A percentile compares a stretch with the other conserved stretches of the same genome.
Evolutionary conservation across 2,113 vertebrate genomes (phyloP).

Genomic region (Macrotus californicus): DNA sequence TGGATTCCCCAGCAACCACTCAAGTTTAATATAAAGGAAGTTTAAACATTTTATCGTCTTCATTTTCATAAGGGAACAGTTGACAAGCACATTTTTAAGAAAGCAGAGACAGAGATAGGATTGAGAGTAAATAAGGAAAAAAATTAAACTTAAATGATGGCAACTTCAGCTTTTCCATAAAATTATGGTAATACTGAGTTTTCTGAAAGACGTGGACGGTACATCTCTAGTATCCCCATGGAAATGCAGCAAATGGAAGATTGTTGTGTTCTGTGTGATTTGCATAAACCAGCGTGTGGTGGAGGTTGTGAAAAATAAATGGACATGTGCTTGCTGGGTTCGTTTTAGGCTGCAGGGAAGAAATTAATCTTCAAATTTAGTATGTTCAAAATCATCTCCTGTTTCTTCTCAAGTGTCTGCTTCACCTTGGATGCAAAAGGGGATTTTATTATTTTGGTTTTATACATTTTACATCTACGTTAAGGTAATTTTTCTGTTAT

Average conservation of each 20-base stretch:
- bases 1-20: conserved; percentile 29
- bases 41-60: not conserved
- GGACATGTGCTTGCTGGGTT: not conserved
- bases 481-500: not conserved
- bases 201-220: not conserved
- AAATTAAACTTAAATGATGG: conserved; percentile 34
- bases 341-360: not conserved
- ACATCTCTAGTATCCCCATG: conserved; percentile 32
- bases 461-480: not conserved
- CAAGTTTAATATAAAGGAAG: conserved; percentile 21
- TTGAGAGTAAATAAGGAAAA: conserved; percentile 54
- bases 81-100: conserved; percentile 28
- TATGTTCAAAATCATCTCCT: not conserved
- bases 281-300: conserved; percentile 27
- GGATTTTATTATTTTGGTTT: not conserved
- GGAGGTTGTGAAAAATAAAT: conserved; percentile 15
- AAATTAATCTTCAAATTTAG: not conserved
- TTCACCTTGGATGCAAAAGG: not conserved
- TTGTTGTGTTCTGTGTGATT: conserved; percentile 35
- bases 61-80: conserved; percentile 42
- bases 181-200: conserved; percentile 22
- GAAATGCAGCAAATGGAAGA: conserved; percentile 43
- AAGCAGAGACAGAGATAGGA: conserved; percentile 9
- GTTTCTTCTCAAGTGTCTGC: not conserved
- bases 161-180: conserved; percentile 21